These are phyloP conservation scores for Catocala sponsa DNA, from an alignment of 2,888 invertebrate genomes.

Conservation along the genomic window DNA sequence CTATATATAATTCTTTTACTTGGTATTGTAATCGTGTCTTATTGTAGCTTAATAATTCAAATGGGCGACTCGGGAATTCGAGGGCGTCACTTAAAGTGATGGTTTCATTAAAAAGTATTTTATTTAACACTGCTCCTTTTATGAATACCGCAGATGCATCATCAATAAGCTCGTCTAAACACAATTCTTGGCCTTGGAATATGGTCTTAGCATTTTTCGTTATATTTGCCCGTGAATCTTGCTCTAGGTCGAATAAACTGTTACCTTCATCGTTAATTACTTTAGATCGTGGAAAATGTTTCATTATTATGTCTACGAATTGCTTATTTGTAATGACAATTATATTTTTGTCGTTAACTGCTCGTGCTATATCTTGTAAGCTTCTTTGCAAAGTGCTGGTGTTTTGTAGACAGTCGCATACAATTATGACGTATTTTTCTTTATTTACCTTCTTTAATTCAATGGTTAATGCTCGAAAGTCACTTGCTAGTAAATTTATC, in stretches of 20 bases:
- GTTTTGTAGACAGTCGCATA: neutral
- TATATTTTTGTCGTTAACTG: conserved; percentile 1
- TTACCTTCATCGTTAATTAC: neutral
- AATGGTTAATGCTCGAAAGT: neutral
- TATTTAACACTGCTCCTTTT: conserved; percentile 10
- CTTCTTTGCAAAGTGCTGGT: neutral
- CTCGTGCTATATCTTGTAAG: neutral
- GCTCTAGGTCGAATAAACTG: conserved; percentile 5
- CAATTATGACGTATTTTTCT: conserved; percentile 1
- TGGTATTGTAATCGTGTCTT: conserved; percentile 13
- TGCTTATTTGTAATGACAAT: conserved; percentile 4
- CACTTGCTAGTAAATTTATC: conserved; percentile 1
- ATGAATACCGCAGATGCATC: conserved; percentile 1
- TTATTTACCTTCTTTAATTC: neutral
- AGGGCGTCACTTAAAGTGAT: conserved; percentile 13
- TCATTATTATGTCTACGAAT: neutral
- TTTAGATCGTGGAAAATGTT: neutral
- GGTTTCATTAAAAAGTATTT: conserved; percentile 10
- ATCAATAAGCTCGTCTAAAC: conserved; percentile 8
- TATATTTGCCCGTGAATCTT: conserved; percentile 5
- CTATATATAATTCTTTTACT: conserved; percentile 18
- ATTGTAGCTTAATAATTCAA: neutral
- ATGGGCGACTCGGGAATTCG: neutral
- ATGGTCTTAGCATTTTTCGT: neutral
- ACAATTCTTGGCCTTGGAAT: conserved; percentile 12